A percentile compares a stretch with the other conserved stretches of the same genome.
Evolutionary conservation across 2,797 vertebrate genomes (phyloP).

Genomic region (Rhodeus uyekii): DNA sequence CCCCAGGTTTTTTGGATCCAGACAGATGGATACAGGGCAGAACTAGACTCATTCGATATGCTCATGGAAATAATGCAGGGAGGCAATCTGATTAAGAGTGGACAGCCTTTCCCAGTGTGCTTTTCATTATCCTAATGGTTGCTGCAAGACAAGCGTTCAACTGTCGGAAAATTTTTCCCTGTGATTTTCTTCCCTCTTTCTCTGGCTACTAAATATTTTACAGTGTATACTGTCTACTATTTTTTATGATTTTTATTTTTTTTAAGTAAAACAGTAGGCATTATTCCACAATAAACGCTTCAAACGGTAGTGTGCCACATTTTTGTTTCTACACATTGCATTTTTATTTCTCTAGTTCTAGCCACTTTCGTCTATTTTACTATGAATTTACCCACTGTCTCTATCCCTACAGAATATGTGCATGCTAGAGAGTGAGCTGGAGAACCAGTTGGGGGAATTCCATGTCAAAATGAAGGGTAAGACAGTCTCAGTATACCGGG

Average conservation of each 20-base stretch:
- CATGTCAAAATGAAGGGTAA: constrained; percentile 96
- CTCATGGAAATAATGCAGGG: constrained; percentile 24
- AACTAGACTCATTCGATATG: constrained; percentile 7
- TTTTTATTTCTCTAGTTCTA: neutral
- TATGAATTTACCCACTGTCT: neutral
- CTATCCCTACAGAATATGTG: constrained; percentile 87
- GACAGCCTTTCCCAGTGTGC: constrained; percentile 31
- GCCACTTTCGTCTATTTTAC: neutral
- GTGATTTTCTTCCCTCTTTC: neutral
- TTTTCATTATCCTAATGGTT: constrained; percentile 45
- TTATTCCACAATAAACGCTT: neutral
- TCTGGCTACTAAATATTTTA: neutral
- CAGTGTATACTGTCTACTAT: neutral
- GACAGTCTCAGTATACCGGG: neutral
- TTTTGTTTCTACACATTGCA: neutral
- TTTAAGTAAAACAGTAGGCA: neutral
- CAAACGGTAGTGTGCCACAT: neutral
- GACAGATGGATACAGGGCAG: neutral
- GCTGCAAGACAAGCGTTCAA: neutral
- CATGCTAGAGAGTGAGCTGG: constrained; percentile 89
- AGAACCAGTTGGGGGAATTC: constrained; percentile 94
- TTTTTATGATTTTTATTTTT: neutral
- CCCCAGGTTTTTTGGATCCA: neutral
- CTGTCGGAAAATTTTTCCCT: neutral
- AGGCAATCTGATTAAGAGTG: constrained; percentile 33